These are phyloP conservation scores for Syngnathus acus DNA, from an alignment of 2,797 vertebrate genomes.

Conservation along the genomic window DNA sequence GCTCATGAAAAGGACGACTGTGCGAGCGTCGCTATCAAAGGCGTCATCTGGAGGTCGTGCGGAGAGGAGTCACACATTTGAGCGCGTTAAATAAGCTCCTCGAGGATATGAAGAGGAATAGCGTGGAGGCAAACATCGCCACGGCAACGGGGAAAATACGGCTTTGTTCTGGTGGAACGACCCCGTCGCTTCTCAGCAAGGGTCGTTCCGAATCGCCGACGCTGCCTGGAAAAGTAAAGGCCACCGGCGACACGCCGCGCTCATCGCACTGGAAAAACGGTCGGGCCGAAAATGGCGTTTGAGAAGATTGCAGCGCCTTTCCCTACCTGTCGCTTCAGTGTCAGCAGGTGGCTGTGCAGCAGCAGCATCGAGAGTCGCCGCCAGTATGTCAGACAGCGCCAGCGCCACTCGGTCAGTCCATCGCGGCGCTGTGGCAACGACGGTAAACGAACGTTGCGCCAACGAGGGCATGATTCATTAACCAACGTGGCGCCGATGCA, in stretches of 20 bases:
- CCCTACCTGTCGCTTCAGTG: constrained; percentile 64
- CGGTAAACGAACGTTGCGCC: constrained; percentile 55
- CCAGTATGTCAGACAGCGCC: constrained; percentile 40
- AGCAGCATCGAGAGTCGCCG: constrained; percentile 44
- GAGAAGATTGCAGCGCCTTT: constrained; percentile 22
- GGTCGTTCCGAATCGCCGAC: constrained; percentile 22
- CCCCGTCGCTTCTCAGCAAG: constrained; percentile 20
- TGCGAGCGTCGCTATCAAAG: constrained; percentile 8
- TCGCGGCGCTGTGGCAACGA: constrained; percentile 57
- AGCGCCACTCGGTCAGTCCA: constrained; percentile 30
- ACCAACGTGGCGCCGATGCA: constrained; percentile 25
- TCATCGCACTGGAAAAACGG: constrained; percentile 11
- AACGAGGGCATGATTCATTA: constrained; percentile 47
- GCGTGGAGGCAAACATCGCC: constrained; percentile 16
- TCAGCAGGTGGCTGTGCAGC: constrained; percentile 37
- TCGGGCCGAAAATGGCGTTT: background rate
- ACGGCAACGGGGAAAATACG: constrained; percentile 22
- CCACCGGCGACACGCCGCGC: constrained; percentile 9
- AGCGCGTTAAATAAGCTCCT: constrained; percentile 38
- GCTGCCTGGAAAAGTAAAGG: constrained; percentile 22
- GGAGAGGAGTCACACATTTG: constrained; percentile 27
- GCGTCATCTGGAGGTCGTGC: constrained; percentile 20
- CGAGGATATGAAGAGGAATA: constrained; percentile 10
- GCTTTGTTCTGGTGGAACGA: constrained; percentile 16
- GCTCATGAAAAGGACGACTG: constrained; percentile 4